These are phyloP conservation scores for Plusia festucae DNA, from an alignment of 2,888 invertebrate species.

Conservation along the genomic window DNA sequence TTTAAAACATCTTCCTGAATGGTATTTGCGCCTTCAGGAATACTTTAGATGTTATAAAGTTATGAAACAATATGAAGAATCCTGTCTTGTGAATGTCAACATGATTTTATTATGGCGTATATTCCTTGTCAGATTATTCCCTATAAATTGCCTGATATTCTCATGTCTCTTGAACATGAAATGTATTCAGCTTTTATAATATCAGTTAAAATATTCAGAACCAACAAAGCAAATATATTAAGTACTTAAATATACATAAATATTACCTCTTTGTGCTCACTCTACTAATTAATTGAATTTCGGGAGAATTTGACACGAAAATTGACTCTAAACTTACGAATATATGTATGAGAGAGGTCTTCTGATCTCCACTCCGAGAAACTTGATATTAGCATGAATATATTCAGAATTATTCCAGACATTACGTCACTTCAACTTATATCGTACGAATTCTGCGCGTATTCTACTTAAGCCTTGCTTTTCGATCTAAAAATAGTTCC, in stretches of 20 bases:
- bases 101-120: too few relatives aligned
- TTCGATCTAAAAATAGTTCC: conserved; percentile 41
- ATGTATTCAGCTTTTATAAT: not conserved
- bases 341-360: conserved; percentile 64
- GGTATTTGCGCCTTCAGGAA: too few relatives aligned
- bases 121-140: not conserved
- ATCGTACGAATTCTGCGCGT: conserved; percentile 27
- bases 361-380: conserved; percentile 45
- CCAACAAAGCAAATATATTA: conserved; percentile 66
- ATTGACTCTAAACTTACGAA: conserved; percentile 86
- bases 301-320: conserved; percentile 89
- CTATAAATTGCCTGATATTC: not conserved
- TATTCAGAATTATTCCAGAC: conserved; percentile 30
- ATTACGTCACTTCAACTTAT: conserved; percentile 37
- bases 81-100: too few relatives aligned
- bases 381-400: conserved; percentile 44
- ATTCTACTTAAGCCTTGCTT: conserved; percentile 17
- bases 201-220: conserved; percentile 56
- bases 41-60: too few relatives aligned
- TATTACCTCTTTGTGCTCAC: conserved; percentile 70
- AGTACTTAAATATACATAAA: conserved; percentile 70
- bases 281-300: conserved; percentile 89
- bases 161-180: not conserved
- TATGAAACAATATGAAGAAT: too few relatives aligned
- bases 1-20: too few relatives aligned